phyloP scores from a whole-genome alignment of 1,140 invertebrate species.

The silkworm (Bombyx mori) region DNA sequence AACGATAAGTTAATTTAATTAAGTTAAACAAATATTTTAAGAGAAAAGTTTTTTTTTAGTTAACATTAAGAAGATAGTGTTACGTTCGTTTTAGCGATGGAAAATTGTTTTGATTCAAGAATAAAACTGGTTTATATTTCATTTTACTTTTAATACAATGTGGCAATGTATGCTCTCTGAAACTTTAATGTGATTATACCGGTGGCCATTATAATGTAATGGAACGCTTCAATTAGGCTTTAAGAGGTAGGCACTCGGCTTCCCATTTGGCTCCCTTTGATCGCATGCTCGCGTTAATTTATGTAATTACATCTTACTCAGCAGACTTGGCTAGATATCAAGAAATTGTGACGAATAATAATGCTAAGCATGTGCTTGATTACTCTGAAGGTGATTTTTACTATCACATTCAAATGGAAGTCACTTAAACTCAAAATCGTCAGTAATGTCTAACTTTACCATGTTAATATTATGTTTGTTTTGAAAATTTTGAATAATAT shows the following conservation, averaged over 20 bases:
- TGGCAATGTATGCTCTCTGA: background rate
- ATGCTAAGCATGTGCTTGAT: constrained; percentile 4
- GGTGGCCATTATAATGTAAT: constrained; percentile 17
- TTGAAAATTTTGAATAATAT: background rate
- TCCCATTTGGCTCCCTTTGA: constrained; percentile 23
- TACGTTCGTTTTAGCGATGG: too few relatives aligned
- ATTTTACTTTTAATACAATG: too few relatives aligned
- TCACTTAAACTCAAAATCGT: too few relatives aligned
- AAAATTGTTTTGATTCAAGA: too few relatives aligned
- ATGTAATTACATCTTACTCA: constrained; percentile 25
- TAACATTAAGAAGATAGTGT: background rate
- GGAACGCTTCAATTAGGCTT: constrained; percentile 14
- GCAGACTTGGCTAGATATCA: constrained; percentile 19
- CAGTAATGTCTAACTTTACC: too few relatives aligned
- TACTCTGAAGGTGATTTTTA: background rate
- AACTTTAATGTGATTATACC: constrained; percentile 9
- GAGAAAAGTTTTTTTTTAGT: too few relatives aligned
- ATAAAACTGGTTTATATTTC: too few relatives aligned
- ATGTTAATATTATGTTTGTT: background rate
- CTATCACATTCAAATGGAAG: background rate
- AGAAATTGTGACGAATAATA: constrained; percentile 17
- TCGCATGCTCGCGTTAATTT: constrained; percentile 23
- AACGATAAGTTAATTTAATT: constrained; percentile 10
- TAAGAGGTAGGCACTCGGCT: constrained; percentile 14
- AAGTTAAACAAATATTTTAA: background rate